Percentiles rank a stretch among this genome's conserved stretches.
These are phyloP conservation scores for Tyrannus savana DNA, from an alignment of 2,113 vertebrate genomes.

Conservation along the genomic window DNA sequence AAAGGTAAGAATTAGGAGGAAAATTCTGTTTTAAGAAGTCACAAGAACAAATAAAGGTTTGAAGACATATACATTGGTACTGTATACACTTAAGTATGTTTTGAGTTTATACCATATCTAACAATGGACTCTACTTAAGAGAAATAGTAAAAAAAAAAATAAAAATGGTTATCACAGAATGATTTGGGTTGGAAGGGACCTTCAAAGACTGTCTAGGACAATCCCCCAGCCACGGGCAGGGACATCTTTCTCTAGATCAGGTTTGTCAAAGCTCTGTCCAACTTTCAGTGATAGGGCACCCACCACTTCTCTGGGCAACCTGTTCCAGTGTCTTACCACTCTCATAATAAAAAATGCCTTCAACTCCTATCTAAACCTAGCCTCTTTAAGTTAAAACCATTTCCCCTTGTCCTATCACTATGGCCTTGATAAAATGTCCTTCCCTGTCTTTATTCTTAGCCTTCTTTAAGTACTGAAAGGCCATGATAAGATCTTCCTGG, in stretches of 20 bases:
- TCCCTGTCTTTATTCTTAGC: neutral
- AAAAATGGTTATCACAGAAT: neutral
- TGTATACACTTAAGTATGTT: neutral
- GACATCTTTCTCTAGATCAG: neutral
- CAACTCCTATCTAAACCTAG: neutral
- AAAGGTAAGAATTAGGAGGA: neutral
- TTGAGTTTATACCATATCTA: neutral
- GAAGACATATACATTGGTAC: neutral
- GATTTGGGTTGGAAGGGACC: neutral
- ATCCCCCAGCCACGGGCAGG: fast-evolving
- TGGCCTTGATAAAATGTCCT: neutral
- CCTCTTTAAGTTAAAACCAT: neutral
- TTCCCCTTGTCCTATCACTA: neutral
- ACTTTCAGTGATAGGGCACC: fast-evolving
- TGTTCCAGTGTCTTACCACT: neutral
- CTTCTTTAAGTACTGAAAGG: neutral
- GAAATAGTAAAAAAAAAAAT: neutral
- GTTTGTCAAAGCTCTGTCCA: neutral
- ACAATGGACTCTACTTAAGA: neutral
- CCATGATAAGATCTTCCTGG: neutral
- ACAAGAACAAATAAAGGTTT: neutral
- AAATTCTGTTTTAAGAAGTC: neutral
- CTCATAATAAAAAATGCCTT: neutral
- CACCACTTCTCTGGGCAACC: neutral
- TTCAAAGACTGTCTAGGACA: neutral